Evolutionary conservation across 2,888 invertebrate genomes (phyloP).

Genomic region (Aphrophora alni): DNA sequence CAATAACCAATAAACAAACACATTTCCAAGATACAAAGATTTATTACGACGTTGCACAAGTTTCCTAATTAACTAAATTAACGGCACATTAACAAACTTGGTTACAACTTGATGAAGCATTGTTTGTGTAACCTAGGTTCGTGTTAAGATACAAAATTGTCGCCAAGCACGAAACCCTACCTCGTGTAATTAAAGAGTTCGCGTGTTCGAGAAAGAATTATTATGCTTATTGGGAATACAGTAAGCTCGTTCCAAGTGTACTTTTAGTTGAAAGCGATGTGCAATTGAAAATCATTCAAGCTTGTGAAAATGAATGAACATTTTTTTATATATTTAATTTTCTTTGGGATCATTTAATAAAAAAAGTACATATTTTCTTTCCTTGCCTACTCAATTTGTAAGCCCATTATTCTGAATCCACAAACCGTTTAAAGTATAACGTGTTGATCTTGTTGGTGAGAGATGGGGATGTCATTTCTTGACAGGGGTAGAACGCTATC

Average conservation of each 20-base stretch:
- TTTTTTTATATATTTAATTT: too few relatives aligned
- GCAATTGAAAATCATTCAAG: too few relatives aligned
- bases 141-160: not conserved
- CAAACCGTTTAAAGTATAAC: not conserved
- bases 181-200: not conserved
- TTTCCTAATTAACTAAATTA: not conserved
- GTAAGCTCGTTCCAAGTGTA: too few relatives aligned
- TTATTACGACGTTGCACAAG: not conserved
- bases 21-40: not conserved
- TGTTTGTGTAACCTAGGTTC: not conserved
- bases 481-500: not conserved
- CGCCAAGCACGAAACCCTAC: not conserved
- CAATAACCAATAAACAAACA: too few relatives aligned
- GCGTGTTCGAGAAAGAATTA: not conserved
- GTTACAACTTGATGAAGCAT: slow-evolving; percentile 1
- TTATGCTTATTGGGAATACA: not conserved
- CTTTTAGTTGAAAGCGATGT: too few relatives aligned
- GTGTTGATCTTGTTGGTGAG: not conserved
- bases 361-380: too few relatives aligned
- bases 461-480: not conserved
- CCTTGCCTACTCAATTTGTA: too few relatives aligned
- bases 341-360: too few relatives aligned
- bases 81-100: not conserved
- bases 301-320: too few relatives aligned
- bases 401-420: not conserved